A percentile compares a stretch with the other conserved stretches of the same genome.
phyloP scores from a whole-genome alignment of 2,888 invertebrate species.

The Andrena marginata region DNA sequence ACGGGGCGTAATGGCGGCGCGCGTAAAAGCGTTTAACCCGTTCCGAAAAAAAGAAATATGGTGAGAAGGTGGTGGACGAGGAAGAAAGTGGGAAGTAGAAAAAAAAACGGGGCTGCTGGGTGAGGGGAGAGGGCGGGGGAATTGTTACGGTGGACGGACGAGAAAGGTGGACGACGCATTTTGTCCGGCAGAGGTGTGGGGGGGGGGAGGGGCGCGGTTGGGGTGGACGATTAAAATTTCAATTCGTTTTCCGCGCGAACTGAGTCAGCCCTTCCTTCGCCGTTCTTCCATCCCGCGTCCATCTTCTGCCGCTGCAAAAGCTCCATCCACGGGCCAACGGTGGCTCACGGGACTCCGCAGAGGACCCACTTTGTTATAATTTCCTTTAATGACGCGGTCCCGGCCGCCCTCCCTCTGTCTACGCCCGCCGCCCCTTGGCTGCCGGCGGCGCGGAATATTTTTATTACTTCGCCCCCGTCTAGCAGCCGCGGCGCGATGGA shows the following conservation, averaged over 20 bases:
- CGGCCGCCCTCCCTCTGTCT: constrained; percentile 53
- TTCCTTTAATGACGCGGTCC: constrained; percentile 76
- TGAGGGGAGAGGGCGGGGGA: constrained; percentile 44
- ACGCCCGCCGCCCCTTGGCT: constrained; percentile 27
- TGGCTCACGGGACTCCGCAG: constrained; percentile 61
- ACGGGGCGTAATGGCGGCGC: constrained; percentile 64
- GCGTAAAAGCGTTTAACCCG: constrained; percentile 71
- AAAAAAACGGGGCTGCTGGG: constrained; percentile 38
- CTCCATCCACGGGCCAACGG: constrained; percentile 61
- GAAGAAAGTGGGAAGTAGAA: constrained; percentile 28
- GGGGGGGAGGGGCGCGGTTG: constrained; percentile 8
- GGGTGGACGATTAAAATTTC: constrained; percentile 79
- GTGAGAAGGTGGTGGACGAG: constrained; percentile 19
- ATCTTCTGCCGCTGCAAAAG: constrained; percentile 59
- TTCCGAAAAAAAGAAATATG: constrained; percentile 23
- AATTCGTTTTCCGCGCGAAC: constrained; percentile 79
- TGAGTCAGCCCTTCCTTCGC: constrained; percentile 75
- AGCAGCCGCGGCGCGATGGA: constrained; percentile 58
- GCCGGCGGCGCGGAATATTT: constrained; percentile 70
- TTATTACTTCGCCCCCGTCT: constrained; percentile 70
- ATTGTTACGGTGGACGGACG: constrained; percentile 59
- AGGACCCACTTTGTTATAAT: constrained; percentile 79
- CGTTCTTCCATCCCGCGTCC: constrained; percentile 59
- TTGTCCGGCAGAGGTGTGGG: constrained; percentile 52
- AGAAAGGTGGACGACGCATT: constrained; percentile 65